Evolutionary conservation across 2,797 vertebrate genomes (phyloP).

Genomic region (Microchirus variegatus): DNA sequence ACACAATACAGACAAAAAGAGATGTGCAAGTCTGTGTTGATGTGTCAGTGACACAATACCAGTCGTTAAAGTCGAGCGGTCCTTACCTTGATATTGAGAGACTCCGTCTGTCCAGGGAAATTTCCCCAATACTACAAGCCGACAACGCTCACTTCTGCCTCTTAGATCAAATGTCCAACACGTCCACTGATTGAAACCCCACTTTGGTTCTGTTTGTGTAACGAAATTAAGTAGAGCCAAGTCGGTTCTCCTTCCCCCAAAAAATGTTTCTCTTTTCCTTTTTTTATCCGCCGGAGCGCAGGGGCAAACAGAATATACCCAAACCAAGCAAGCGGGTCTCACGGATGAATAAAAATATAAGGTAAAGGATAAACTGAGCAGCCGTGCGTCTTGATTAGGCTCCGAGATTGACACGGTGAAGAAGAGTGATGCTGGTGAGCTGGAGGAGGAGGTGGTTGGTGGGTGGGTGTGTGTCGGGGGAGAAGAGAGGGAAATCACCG

Average conservation of each 20-base stretch:
- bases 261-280: constrained; percentile 36
- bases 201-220: constrained; percentile 16
- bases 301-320: not conserved
- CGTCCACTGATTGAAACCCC: constrained; percentile 57
- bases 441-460: not conserved
- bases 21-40: not conserved
- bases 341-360: too few relatives aligned
- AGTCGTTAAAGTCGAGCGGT: constrained; percentile 15
- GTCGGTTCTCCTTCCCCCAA: constrained; percentile 21
- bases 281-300: constrained; percentile 40
- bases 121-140: constrained; percentile 40
- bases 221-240: constrained; percentile 11
- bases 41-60: not conserved
- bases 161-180: constrained; percentile 55
- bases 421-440: not conserved
- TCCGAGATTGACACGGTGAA: constrained; percentile 40
- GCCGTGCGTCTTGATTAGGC: constrained; percentile 38
- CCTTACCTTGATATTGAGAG: constrained; percentile 57
- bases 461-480: constrained; percentile 27
- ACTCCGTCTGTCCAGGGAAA: constrained; percentile 50
- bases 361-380: not conserved
- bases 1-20: too few relatives aligned
- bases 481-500: constrained; percentile 49
- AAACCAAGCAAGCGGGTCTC: not conserved
- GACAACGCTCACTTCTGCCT: constrained; percentile 43